Base-by-base conservation (phyloP, 2,888 invertebrate genomes). In the Ophonus ardosiacus region DNA sequence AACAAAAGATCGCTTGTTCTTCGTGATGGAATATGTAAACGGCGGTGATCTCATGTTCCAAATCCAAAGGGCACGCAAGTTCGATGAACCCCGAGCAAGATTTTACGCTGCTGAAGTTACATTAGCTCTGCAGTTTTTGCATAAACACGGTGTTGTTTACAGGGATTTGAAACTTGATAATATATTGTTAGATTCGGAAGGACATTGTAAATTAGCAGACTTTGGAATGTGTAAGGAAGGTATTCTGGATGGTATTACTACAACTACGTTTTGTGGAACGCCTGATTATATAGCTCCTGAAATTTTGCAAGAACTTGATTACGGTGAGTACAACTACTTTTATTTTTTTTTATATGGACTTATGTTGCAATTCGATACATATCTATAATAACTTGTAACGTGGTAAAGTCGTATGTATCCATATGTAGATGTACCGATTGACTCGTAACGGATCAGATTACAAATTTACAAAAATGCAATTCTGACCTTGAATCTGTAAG, bases 1-100 rank as follows among this genome's bases (percentile, higher is more conserved):
- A 92, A 99, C 99, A 84, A 94, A 95, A 91, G 95, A 95, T 89
- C 88, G 91, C 10, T 93, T 99, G 87, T 99, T 99, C 94, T 99
- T 99, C 92, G 98, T 99, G 87, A 99, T 99, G 99, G 99, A 99
- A 93, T 99, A 99, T 92, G 99, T 99, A 81, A 98, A 99, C 92
- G 99, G 99, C 88, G 99, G 99, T 88, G 99, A 98, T 93, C 93
- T 99, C 89, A 99, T 99, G 98, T 99, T 99, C 93, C 99, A 99
- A 95, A 99, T 99, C 88, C 99, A 99, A 93, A 95, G 98, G 90
- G 98, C 99, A 86, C 94, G 99, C 86, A 99, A 99, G 93, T 99
- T 99, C 92, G 99, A 99, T 92, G 99, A 99, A 92, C 96, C 97
- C 0, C 93, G 97, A 1, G 99, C 99, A 17, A 94, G 97, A 90